These are phyloP conservation scores for Chloroclystis v-ata DNA, from an alignment of 2,888 invertebrate species.

Conservation along the genomic window DNA sequence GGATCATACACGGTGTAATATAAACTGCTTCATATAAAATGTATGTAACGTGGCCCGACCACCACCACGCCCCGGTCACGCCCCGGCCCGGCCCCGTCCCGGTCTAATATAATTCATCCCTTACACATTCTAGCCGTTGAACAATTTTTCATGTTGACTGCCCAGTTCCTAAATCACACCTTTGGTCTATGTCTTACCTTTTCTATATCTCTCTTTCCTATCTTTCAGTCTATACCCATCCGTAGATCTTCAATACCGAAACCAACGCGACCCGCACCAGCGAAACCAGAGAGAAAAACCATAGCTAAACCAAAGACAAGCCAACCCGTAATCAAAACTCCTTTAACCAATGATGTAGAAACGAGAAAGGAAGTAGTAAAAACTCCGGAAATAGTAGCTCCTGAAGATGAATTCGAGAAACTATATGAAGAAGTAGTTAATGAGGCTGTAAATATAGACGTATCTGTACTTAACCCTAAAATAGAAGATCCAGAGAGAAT, in stretches of 20 bases:
- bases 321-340: constrained; percentile 21
- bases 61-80: too few species aligned
- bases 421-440: constrained; percentile 56
- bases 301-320: constrained; percentile 1
- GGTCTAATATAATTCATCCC: too few species aligned
- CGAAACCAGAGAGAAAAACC: constrained; percentile 20
- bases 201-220: background rate
- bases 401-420: constrained; percentile 65
- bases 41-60: too few species aligned
- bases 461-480: constrained; percentile 38
- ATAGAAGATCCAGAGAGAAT: constrained; percentile 52
- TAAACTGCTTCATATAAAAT: too few species aligned
- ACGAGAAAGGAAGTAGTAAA: background rate
- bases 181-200: too few species aligned
- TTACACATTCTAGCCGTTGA: too few species aligned
- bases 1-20: too few species aligned
- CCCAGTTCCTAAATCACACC: too few species aligned
- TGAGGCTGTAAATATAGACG: constrained; percentile 29
- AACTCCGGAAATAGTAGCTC: background rate
- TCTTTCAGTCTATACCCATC: constrained; percentile 29
- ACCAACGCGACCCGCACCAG: constrained; percentile 22
- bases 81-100: too few species aligned
- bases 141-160: too few species aligned
- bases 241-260: constrained; percentile 38
- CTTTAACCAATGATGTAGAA: constrained; percentile 5